Percentiles rank a stretch among this genome's conserved stretches.
Conservation (phyloP, 2,113 vertebrate genomes). For the Megaptera novaeangliae region DNA sequence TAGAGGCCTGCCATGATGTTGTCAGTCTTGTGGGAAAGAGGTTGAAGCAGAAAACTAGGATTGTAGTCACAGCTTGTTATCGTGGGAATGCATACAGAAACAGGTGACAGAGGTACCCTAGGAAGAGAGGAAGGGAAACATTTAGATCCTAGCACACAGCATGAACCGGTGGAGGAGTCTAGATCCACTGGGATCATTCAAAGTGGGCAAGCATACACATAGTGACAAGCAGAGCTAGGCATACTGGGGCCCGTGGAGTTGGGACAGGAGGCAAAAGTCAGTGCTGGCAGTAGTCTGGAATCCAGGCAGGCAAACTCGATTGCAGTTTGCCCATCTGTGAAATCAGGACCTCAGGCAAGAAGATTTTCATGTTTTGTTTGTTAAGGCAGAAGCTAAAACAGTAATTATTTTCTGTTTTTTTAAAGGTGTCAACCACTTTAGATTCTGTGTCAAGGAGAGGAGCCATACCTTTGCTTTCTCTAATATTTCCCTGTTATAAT, state of each 20-base stretch:
- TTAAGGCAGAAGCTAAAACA: slow-evolving; percentile 57
- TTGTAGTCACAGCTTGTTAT: neutral
- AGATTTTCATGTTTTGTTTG: slow-evolving; percentile 58
- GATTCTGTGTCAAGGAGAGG: neutral
- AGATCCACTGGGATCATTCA: neutral
- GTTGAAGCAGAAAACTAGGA: neutral
- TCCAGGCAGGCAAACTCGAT: slow-evolving; percentile 41
- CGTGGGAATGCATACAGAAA: neutral
- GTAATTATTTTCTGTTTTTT: slow-evolving; percentile 57
- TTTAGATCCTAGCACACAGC: neutral
- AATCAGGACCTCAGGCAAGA: slow-evolving; percentile 70
- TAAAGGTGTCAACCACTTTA: neutral
- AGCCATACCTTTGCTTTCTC: neutral
- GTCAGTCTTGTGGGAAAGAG: neutral
- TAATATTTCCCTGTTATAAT: neutral
- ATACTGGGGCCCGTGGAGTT: neutral
- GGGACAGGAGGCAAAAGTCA: slow-evolving; percentile 45
- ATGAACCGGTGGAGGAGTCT: neutral
- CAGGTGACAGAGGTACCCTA: neutral
- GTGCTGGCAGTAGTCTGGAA: slow-evolving; percentile 37
- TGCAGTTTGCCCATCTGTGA: slow-evolving; percentile 73
- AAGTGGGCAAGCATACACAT: neutral
- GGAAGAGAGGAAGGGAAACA: neutral
- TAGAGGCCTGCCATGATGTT: neutral
- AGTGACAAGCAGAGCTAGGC: neutral